phyloP scores from a whole-genome alignment of 2,888 invertebrate genomes.

The Choristoneura rosaceana region DNA sequence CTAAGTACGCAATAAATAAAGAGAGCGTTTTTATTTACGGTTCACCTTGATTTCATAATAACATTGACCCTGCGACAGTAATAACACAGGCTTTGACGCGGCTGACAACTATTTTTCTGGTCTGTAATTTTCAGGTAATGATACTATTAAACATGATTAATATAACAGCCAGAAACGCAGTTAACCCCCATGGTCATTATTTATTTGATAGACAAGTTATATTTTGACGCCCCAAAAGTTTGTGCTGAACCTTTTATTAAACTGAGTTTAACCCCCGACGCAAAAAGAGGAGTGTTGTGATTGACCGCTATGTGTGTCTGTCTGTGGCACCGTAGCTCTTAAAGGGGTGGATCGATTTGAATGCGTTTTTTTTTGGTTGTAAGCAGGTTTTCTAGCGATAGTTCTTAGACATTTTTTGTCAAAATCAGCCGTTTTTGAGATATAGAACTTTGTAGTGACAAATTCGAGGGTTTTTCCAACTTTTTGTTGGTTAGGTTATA shows the following conservation, averaged over 20 bases:
- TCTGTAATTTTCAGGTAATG: constrained; percentile 7
- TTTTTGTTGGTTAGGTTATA: too few species aligned
- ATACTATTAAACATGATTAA: not conserved
- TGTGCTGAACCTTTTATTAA: not conserved
- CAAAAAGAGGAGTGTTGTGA: too few species aligned
- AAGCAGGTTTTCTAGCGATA: too few species aligned
- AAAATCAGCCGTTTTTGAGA: too few species aligned
- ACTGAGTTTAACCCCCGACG: too few species aligned
- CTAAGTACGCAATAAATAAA: not conserved
- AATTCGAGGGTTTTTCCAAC: too few species aligned
- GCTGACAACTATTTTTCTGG: constrained; percentile 2
- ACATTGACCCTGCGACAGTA: not conserved
- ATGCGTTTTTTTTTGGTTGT: too few species aligned
- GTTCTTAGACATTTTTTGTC: too few species aligned
- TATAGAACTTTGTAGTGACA: too few species aligned
- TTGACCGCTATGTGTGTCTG: too few species aligned
- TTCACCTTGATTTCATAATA: not conserved
- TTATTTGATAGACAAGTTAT: constrained; percentile 24
- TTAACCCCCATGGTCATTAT: not conserved
- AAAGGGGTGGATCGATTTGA: too few species aligned
- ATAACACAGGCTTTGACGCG: not conserved
- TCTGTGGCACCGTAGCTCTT: too few species aligned
- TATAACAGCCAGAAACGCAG: not conserved
- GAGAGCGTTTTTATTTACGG: not conserved
- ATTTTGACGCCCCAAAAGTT: not conserved